Percentiles rank a stretch among this genome's conserved stretches.
phyloP scores from a whole-genome alignment of 2,888 invertebrate species.

The Halocaridina rubra region DNA sequence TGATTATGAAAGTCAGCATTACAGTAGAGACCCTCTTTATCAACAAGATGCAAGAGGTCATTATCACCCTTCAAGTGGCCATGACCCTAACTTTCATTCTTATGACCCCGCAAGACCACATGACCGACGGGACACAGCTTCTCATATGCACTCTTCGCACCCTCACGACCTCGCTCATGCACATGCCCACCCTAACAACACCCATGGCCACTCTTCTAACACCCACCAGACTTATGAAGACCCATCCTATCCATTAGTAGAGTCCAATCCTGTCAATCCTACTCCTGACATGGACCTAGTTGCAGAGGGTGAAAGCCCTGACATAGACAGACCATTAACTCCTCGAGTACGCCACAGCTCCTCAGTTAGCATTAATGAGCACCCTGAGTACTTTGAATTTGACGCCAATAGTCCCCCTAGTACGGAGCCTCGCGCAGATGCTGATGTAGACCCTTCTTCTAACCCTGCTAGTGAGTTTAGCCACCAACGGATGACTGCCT shows the following conservation, averaged over 20 bases:
- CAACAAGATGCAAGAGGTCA: neutral
- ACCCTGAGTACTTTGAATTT: constrained; percentile 64
- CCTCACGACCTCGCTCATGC: constrained; percentile 50
- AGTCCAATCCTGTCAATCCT: constrained; percentile 26
- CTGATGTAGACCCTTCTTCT: constrained; percentile 64
- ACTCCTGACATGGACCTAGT: constrained; percentile 39
- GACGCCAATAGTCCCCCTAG: constrained; percentile 64
- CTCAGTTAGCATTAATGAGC: constrained; percentile 64
- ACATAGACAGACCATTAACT: constrained; percentile 55
- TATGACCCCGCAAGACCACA: constrained; percentile 36
- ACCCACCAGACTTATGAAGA: constrained; percentile 47
- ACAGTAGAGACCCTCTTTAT: constrained; percentile 17
- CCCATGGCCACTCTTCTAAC: constrained; percentile 29
- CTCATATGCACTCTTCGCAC: constrained; percentile 51
- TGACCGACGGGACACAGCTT: constrained; percentile 35
- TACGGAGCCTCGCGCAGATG: constrained; percentile 63
- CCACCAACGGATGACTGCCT: constrained; percentile 62
- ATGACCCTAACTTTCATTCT: constrained; percentile 26
- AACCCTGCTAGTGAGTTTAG: constrained; percentile 64
- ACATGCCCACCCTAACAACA: constrained; percentile 41
- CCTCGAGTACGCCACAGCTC: constrained; percentile 63
- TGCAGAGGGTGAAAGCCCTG: constrained; percentile 36
- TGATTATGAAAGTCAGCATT: constrained; percentile 7
- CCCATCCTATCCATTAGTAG: constrained; percentile 44
- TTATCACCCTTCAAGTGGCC: neutral